Conservation (phyloP, 2,113 vertebrate species). For the Piaya cayana region DNA sequence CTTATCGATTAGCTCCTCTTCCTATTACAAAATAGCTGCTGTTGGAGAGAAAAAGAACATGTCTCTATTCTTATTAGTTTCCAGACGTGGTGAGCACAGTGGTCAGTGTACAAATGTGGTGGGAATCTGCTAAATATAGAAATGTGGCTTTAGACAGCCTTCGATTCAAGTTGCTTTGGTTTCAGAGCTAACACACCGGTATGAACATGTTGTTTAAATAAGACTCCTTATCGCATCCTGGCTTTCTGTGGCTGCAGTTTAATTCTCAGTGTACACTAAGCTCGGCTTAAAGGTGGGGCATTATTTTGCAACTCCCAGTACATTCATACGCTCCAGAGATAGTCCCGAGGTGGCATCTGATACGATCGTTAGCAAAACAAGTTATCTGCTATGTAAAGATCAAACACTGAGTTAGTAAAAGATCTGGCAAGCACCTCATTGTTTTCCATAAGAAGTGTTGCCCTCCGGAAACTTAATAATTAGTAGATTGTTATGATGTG, state of each 20-base stretch:
- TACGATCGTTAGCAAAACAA: slow-evolving; percentile 32
- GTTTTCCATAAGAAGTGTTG: slow-evolving; percentile 47
- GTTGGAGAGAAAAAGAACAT: background rate
- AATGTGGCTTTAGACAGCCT: slow-evolving; percentile 10
- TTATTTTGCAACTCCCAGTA: background rate
- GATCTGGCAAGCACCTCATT: slow-evolving; percentile 40
- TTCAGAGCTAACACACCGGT: slow-evolving; percentile 16
- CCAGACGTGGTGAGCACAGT: background rate
- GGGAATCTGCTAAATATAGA: slow-evolving; percentile 53
- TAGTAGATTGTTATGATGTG: background rate
- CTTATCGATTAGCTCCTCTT: background rate
- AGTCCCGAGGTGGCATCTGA: slow-evolving; percentile 33
- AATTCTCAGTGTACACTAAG: background rate
- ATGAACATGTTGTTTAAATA: slow-evolving; percentile 26
- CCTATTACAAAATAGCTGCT: background rate
- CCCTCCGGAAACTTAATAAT: slow-evolving; percentile 56
- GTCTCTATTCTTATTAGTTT: background rate
- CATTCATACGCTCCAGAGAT: background rate
- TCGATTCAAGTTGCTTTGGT: slow-evolving; percentile 53
- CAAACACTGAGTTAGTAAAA: background rate
- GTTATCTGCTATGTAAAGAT: slow-evolving; percentile 57
- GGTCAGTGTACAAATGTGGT: background rate
- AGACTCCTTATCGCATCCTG: background rate
- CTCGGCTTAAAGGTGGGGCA: background rate
- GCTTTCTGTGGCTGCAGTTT: background rate